These are phyloP conservation scores for Antechinus flavipes DNA, from an alignment of 2,113 vertebrate genomes.

Conservation along the genomic window DNA sequence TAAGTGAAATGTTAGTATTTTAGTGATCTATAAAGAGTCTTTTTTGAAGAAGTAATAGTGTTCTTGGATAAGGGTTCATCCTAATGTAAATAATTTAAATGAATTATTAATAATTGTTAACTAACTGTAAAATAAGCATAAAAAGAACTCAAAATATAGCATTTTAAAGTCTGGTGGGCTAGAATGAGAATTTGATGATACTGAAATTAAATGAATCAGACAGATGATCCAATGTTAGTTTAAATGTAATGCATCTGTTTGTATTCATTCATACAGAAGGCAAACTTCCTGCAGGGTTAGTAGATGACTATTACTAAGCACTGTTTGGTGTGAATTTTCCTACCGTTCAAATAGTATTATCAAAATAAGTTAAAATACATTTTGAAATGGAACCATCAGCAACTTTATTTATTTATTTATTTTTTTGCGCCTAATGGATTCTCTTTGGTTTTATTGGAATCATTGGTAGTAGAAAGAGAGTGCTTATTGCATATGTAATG, in stretches of 20 bases:
- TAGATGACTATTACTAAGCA: slow-evolving; percentile 79
- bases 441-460: slow-evolving; percentile 82
- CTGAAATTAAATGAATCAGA: slow-evolving; percentile 79
- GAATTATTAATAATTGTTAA: slow-evolving; percentile 11
- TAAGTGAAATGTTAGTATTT: slow-evolving; percentile 43
- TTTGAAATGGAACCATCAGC: slow-evolving; percentile 83
- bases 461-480: slow-evolving; percentile 73
- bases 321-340: slow-evolving; percentile 80
- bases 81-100: slow-evolving; percentile 53
- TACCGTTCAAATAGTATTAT: slow-evolving; percentile 71
- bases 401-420: slow-evolving; percentile 50
- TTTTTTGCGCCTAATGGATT: slow-evolving; percentile 84
- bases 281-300: slow-evolving; percentile 81
- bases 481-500: slow-evolving; percentile 69
- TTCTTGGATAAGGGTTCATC: slow-evolving; percentile 43
- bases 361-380: slow-evolving; percentile 81
- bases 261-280: slow-evolving; percentile 74
- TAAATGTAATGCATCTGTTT: slow-evolving; percentile 71
- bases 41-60: slow-evolving; percentile 23
- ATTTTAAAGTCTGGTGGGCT: slow-evolving; percentile 70
- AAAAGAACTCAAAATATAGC: slow-evolving; percentile 49
- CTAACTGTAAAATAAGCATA: slow-evolving; percentile 32
- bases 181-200: slow-evolving; percentile 75
- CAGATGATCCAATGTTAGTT: slow-evolving; percentile 78
- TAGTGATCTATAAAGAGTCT: neutral